These are phyloP conservation scores for Aporrectodea caliginosa DNA, from an alignment of 1,140 invertebrate species.

Conservation along the genomic window DNA sequence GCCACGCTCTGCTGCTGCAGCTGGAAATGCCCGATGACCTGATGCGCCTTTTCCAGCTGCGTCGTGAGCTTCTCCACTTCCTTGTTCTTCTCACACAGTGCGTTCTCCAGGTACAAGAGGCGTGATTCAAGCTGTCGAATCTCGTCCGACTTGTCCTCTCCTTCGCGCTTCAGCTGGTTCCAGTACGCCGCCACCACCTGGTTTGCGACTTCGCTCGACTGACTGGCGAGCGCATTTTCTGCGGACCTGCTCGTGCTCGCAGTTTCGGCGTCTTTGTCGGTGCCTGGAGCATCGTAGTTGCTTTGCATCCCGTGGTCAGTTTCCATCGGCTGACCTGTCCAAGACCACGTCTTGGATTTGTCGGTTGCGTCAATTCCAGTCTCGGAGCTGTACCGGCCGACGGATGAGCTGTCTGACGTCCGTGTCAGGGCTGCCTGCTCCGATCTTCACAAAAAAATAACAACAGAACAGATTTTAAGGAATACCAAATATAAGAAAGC, in stretches of 20 bases:
- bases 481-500: no score
- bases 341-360: not conserved
- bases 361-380: not conserved
- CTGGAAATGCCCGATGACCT: not conserved
- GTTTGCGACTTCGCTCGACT: not conserved
- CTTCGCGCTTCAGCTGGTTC: not conserved
- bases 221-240: not conserved
- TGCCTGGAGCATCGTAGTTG: not conserved
- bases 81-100: slow-evolving; percentile 3
- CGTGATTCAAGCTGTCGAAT: not conserved
- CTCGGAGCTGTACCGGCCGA: not conserved
- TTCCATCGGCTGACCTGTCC: not conserved
- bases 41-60: slow-evolving; percentile 11
- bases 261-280: no score
- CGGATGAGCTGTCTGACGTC: not conserved
- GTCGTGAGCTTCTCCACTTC: not conserved
- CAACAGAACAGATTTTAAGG: no score
- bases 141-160: not conserved
- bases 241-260: no score
- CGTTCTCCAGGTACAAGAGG: not conserved
- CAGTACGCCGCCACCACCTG: not conserved
- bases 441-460: no score
- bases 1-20: not conserved
- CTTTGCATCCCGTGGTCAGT: not conserved
- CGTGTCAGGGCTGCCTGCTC: no score